Evolutionary conservation across 1,140 invertebrate genomes (phyloP).

Genomic region (Nasonia vitripennis): DNA sequence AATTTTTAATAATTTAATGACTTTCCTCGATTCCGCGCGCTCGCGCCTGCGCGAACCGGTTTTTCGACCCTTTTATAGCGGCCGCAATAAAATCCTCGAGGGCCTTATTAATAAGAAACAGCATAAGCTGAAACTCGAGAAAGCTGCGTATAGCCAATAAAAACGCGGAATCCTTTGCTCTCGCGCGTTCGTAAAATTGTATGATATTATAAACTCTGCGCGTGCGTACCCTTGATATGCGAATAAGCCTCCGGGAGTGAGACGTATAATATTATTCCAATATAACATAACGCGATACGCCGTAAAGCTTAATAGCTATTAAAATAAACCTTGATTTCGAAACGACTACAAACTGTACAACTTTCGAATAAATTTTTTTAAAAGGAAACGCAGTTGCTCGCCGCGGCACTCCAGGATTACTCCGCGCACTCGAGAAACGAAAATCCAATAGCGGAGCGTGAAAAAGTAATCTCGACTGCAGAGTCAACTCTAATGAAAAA

Average conservation of each 20-base stretch:
- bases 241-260: background rate
- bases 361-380: background rate
- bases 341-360: background rate
- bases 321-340: background rate
- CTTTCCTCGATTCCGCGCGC: conserved; percentile 35
- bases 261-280: conserved; percentile 4
- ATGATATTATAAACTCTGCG: conserved; percentile 47
- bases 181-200: conserved; percentile 37
- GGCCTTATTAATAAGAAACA: conserved; percentile 50
- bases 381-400: too few relatives aligned
- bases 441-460: conserved; percentile 14
- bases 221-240: conserved; percentile 1
- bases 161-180: conserved; percentile 41
- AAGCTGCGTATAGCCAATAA: conserved; percentile 42
- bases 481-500: background rate
- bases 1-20: conserved; percentile 54
- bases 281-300: background rate
- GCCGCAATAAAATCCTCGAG: conserved; percentile 46
- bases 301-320: background rate
- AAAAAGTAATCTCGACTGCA: background rate
- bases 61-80: conserved; percentile 43
- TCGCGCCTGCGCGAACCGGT: conserved; percentile 35
- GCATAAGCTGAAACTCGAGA: conserved; percentile 36
- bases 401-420: background rate
- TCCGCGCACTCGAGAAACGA: background rate